phyloP scores from a whole-genome alignment of 2,113 vertebrate species.

The Anseranas semipalmata region DNA sequence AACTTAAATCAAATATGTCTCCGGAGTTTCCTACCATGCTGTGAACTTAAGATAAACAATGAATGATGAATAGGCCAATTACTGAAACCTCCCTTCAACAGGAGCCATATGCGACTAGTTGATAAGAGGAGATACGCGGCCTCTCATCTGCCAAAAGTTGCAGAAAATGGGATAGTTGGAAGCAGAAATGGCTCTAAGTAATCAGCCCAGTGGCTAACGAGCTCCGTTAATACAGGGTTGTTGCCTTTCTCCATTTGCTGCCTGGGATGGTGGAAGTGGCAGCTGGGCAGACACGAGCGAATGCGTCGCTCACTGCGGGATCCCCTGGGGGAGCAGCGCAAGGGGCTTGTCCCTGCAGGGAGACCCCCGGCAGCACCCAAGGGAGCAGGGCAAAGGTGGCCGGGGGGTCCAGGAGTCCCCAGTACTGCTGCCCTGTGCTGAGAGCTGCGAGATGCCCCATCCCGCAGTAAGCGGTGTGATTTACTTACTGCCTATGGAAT shows the following conservation, averaged over 20 bases:
- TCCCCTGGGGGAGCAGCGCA: background rate
- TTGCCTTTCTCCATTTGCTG: background rate
- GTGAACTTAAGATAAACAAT: constrained; percentile 64
- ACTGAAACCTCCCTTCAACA: constrained; percentile 13
- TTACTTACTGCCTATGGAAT: constrained; percentile 63
- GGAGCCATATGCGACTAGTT: background rate
- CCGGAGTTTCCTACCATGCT: background rate
- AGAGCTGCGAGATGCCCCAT: rapidly evolving
- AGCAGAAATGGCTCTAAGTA: background rate
- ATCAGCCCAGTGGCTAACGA: background rate
- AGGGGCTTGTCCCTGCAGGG: background rate
- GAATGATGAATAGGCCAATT: constrained; percentile 63
- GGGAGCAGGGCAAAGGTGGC: background rate
- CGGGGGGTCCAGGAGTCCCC: background rate
- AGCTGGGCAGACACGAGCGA: background rate
- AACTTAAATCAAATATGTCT: constrained; percentile 55
- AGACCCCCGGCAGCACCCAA: background rate
- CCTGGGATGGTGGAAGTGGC: background rate
- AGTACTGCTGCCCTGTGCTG: background rate
- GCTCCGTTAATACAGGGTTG: background rate
- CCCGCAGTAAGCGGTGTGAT: background rate
- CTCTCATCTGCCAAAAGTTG: constrained; percentile 7
- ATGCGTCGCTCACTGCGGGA: background rate
- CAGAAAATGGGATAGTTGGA: background rate
- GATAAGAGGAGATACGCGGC: background rate